Evolutionary conservation across 2,797 vertebrate genomes (phyloP).

Genomic region (Lutjanus campechanus): DNA sequence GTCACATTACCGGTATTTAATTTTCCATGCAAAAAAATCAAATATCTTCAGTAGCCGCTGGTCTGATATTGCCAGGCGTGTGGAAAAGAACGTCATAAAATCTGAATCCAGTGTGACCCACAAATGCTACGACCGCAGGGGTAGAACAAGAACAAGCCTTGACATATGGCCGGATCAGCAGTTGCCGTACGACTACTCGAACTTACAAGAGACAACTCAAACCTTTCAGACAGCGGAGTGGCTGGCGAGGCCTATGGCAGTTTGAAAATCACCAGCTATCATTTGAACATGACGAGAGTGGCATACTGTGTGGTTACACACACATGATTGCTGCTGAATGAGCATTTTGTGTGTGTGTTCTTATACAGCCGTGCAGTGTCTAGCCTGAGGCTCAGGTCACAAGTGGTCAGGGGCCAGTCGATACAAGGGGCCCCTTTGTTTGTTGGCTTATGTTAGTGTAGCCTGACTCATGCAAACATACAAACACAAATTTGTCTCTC

Average conservation of each 20-base stretch:
- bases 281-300: slow-evolving; percentile 15
- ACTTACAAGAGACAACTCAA: slow-evolving; percentile 27
- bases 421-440: slow-evolving; percentile 50
- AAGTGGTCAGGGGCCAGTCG: background rate
- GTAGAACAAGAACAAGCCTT: slow-evolving; percentile 8
- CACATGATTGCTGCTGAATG: slow-evolving; percentile 38
- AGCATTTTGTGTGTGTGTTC: slow-evolving; percentile 18
- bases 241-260: background rate
- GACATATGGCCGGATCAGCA: slow-evolving; percentile 34
- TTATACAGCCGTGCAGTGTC: slow-evolving; percentile 14
- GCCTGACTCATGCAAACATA: background rate
- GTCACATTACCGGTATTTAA: background rate
- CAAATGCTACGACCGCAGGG: background rate
- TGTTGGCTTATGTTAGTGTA: background rate
- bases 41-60: slow-evolving; percentile 17
- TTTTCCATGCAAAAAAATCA: slow-evolving; percentile 11
- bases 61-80: slow-evolving; percentile 23
- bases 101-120: slow-evolving; percentile 15
- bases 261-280: slow-evolving; percentile 12
- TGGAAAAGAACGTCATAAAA: background rate
- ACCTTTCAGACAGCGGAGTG: slow-evolving; percentile 28
- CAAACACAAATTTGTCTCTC: background rate
- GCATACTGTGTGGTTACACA: slow-evolving; percentile 21
- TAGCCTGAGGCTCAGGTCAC: slow-evolving; percentile 40
- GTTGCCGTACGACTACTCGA: background rate